Percentiles rank a stretch among this genome's conserved stretches.
Evolutionary conservation across 2,797 vertebrate genomes (phyloP).

Genomic region (Tinamus major): DNA sequence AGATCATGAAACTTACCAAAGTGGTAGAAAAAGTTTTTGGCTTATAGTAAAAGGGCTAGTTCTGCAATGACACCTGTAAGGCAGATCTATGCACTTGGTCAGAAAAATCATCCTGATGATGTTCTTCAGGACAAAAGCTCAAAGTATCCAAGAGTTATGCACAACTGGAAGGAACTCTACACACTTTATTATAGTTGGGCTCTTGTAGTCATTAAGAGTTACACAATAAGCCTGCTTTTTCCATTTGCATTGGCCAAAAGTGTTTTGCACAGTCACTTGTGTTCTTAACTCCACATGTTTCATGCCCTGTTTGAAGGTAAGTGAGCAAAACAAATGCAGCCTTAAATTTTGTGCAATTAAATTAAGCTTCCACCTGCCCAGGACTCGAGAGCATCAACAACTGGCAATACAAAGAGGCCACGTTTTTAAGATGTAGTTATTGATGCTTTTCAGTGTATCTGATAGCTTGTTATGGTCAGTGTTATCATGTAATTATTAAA

Average conservation of each 20-base stretch:
- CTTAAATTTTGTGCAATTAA: background rate
- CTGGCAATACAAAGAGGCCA: background rate
- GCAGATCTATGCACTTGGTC: background rate
- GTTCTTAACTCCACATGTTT: background rate
- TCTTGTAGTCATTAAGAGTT: background rate
- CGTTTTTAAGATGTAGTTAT: background rate
- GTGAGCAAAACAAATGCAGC: background rate
- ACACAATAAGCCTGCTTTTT: background rate
- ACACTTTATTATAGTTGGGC: fast-evolving
- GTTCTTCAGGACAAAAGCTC: background rate
- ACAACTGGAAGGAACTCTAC: background rate
- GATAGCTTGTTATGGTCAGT: background rate
- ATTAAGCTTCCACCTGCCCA: background rate
- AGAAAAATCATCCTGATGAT: background rate
- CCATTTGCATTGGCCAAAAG: background rate
- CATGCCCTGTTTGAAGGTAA: background rate
- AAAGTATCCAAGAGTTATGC: background rate
- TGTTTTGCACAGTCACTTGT: background rate
- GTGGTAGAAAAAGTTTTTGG: background rate
- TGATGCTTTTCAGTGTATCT: background rate
- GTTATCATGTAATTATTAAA: background rate
- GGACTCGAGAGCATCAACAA: background rate
- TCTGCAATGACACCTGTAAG: background rate
- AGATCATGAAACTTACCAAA: background rate
- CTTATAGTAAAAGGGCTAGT: background rate